A percentile compares a stretch with the other conserved stretches of the same genome.
Evolutionary conservation across 2,113 vertebrate genomes (phyloP).

Genomic region (Sinosuthora webbiana): DNA sequence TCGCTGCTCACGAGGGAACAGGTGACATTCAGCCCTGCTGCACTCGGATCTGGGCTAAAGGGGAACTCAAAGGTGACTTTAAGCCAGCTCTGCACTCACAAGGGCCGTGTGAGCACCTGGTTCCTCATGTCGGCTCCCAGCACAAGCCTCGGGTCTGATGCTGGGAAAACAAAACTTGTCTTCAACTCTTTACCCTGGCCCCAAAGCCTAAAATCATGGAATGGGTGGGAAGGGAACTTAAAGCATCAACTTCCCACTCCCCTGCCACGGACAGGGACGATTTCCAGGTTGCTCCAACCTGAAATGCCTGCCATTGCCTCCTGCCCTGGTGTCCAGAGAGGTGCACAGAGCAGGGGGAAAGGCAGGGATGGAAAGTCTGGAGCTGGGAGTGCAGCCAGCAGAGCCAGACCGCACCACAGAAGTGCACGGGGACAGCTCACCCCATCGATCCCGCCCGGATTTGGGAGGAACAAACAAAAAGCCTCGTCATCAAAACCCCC

Average conservation of each 20-base stretch:
- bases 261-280: neutral
- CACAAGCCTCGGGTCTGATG: neutral
- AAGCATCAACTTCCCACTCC: neutral
- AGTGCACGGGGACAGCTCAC: neutral
- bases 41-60: neutral
- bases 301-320: neutral
- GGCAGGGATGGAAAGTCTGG: neutral
- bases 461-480: conserved; percentile 20
- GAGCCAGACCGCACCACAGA: neutral
- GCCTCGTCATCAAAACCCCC: neutral
- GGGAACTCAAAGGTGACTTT: neutral
- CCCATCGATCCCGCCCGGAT: neutral
- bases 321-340: neutral
- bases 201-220: neutral
- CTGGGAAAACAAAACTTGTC: neutral
- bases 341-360: neutral
- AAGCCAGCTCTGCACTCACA: neutral
- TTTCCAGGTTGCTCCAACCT: neutral
- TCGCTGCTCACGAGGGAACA: conserved; percentile 20
- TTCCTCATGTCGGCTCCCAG: neutral
- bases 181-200: neutral
- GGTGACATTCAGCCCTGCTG: conserved; percentile 57
- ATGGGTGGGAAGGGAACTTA: neutral
- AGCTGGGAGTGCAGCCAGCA: neutral
- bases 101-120: neutral